Evolutionary conservation across 2,113 vertebrate species (phyloP).

Genomic region (Sphyrna mokarran): DNA sequence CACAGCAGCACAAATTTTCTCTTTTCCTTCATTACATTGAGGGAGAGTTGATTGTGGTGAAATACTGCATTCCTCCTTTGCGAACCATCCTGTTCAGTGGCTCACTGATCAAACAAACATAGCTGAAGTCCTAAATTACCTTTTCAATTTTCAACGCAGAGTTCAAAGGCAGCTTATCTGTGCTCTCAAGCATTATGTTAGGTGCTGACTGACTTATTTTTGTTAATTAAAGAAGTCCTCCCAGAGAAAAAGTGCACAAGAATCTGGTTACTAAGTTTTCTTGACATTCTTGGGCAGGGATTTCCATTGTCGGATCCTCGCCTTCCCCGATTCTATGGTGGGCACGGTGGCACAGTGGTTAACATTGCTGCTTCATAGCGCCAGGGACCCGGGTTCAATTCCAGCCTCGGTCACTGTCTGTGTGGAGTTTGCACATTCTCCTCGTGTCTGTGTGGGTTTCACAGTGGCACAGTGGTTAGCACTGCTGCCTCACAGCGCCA

Average conservation of each 20-base stretch:
- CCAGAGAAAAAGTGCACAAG: neutral
- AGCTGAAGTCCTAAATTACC: neutral
- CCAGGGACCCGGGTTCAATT: no score
- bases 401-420: no score
- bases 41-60: neutral
- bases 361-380: no score
- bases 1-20: neutral
- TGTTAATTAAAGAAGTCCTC: neutral
- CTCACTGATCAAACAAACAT: neutral
- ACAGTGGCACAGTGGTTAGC: no score
- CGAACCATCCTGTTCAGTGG: neutral
- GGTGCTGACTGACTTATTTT: neutral
- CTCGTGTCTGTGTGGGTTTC: no score
- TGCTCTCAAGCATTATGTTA: neutral
- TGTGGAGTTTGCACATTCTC: no score
- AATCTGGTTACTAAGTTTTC: neutral
- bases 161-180: slow-evolving; percentile 21
- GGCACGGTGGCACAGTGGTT: no score
- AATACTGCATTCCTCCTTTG: neutral
- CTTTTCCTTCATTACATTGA: neutral
- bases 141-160: neutral
- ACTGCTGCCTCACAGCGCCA: no score
- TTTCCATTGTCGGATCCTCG: no score
- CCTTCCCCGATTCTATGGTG: no score
- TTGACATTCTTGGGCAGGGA: neutral